A percentile compares a stretch with the other conserved stretches of the same genome.
Conservation (phyloP, 2,113 vertebrate species). For the Trichomycterus rosablanca region DNA sequence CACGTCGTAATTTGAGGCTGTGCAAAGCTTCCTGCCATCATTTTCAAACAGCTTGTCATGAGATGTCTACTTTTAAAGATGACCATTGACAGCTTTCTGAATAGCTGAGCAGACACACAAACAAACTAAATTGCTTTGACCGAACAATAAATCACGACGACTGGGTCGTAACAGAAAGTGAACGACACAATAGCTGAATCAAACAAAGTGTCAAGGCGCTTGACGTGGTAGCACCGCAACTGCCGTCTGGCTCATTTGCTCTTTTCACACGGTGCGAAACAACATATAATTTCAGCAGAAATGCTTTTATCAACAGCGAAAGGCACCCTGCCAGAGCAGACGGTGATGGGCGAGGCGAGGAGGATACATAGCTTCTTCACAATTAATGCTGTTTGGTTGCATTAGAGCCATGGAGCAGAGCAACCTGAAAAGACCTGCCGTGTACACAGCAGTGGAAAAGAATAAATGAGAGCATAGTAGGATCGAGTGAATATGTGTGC, state of each 20-base stretch:
- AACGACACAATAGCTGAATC: constrained; percentile 20
- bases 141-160: constrained; percentile 2
- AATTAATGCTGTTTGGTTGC: constrained; percentile 14
- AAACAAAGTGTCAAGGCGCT: constrained; percentile 7
- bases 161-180: neutral
- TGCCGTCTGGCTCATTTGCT: constrained; percentile 12
- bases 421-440: neutral
- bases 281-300: constrained; percentile 25
- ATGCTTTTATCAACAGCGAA: constrained; percentile 20
- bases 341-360: neutral
- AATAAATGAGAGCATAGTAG: neutral
- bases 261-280: constrained; percentile 3
- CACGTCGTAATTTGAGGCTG: neutral
- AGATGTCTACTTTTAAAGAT: too few species aligned
- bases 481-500: neutral
- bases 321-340: neutral
- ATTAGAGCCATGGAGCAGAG: neutral
- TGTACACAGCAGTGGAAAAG: neutral
- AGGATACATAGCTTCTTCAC: constrained; percentile 2
- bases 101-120: constrained; percentile 3
- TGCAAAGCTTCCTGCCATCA: neutral
- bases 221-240: neutral
- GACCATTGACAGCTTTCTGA: neutral
- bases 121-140: neutral
- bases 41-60: neutral